Conservation (phyloP, 2,113 vertebrate genomes). For the Mustelus asterias region DNA sequence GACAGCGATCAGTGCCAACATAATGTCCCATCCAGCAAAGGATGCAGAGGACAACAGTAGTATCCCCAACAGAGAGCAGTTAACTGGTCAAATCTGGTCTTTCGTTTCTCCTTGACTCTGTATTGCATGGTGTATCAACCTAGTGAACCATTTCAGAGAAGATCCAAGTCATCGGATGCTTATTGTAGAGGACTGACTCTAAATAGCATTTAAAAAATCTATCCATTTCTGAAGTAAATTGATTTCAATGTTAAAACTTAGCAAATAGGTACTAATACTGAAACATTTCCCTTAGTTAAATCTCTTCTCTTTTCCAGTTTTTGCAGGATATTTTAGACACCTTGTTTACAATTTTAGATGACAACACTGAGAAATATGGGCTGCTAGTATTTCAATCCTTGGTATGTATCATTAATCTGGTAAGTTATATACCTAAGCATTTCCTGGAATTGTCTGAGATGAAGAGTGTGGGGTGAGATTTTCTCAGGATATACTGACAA, state of each 20-base stretch:
- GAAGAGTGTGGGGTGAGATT: neutral
- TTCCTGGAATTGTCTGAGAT: neutral
- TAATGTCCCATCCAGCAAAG: neutral
- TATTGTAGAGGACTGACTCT: neutral
- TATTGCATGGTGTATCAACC: neutral
- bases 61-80: neutral
- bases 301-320: constrained; percentile 64
- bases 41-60: neutral
- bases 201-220: neutral
- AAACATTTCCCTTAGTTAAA: neutral
- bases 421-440: neutral
- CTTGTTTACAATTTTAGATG: constrained; percentile 87
- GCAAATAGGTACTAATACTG: neutral
- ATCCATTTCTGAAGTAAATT: neutral
- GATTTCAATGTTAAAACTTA: neutral
- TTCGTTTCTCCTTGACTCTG: neutral
- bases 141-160: neutral
- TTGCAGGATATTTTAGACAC: constrained; percentile 89
- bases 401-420: constrained; percentile 60
- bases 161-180: neutral
- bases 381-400: constrained; percentile 89
- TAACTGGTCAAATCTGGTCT: neutral
- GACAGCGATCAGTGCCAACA: neutral
- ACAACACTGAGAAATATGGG: constrained; percentile 93
- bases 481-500: neutral